These are phyloP conservation scores for Drosophila nigromelanica DNA, from an alignment of 1,140 invertebrate genomes.

Conservation along the genomic window DNA sequence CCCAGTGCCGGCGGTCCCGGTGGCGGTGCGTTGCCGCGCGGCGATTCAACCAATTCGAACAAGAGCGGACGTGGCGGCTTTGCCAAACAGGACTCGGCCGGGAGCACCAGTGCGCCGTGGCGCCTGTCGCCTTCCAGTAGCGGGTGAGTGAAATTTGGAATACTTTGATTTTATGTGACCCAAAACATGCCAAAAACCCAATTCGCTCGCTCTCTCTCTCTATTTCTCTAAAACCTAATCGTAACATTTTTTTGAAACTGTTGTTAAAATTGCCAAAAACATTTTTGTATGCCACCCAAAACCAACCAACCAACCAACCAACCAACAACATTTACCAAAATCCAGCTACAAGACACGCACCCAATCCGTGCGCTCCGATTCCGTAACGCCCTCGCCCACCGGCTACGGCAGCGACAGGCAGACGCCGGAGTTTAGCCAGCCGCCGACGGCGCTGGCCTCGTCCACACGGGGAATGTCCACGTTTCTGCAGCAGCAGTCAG, in stretches of 20 bases:
- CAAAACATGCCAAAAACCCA: conserved; percentile 44
- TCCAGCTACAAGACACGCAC: conserved; percentile 85
- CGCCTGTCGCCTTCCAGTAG: conserved; percentile 92
- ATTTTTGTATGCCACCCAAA: conserved; percentile 72
- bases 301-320: conserved; percentile 50
- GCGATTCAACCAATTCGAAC: conserved; percentile 84
- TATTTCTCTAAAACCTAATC: conserved; percentile 31
- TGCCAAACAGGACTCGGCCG: conserved; percentile 90
- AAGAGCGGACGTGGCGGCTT: conserved; percentile 83
- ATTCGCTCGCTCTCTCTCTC: conserved; percentile 51
- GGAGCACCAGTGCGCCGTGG: conserved; percentile 88
- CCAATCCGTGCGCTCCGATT: conserved; percentile 90
- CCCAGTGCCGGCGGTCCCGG: conserved; percentile 71
- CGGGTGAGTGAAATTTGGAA: conserved; percentile 86
- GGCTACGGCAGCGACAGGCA: conserved; percentile 84
- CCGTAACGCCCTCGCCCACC: conserved; percentile 89
- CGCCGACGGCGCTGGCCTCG: conserved; percentile 37
- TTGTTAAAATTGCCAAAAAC: conserved; percentile 61
- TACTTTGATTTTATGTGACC: conserved; percentile 14
- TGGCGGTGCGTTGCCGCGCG: conserved; percentile 83
- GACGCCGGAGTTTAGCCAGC: conserved; percentile 71
- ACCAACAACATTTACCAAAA: conserved; percentile 31
- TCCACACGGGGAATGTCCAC: conserved; percentile 34
- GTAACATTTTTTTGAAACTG: conserved; percentile 43
- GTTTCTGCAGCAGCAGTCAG: conserved; percentile 28